These are phyloP conservation scores for Phasia obesa DNA, from an alignment of 2,888 invertebrate species.

Conservation along the genomic window DNA sequence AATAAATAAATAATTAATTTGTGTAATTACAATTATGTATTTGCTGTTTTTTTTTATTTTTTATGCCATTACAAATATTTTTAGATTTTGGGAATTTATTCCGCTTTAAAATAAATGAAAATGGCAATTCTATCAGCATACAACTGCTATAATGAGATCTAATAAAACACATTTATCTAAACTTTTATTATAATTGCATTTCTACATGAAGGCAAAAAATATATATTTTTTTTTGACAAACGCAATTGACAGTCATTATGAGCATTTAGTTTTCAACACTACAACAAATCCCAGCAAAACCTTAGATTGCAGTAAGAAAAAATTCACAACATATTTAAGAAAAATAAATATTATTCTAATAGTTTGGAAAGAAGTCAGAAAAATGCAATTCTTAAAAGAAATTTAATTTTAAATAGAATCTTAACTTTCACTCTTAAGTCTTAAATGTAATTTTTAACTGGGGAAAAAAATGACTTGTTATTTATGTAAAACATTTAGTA, in stretches of 20 bases:
- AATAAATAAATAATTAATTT: conserved; percentile 13
- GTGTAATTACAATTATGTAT: conserved; percentile 14
- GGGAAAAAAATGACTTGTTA: not conserved
- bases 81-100: not conserved
- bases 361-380: too few species aligned
- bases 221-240: not conserved
- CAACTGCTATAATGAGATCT: not conserved
- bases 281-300: conserved; percentile 9
- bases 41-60: conserved; percentile 32
- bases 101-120: conserved; percentile 10
- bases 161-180: conserved; percentile 8
- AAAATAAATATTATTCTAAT: not conserved
- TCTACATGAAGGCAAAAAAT: conserved; percentile 37
- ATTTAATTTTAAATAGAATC: too few species aligned
- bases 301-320: not conserved
- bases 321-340: not conserved
- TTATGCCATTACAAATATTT: not conserved
- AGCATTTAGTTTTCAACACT: not conserved
- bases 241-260: conserved; percentile 39
- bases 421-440: not conserved
- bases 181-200: conserved; percentile 34
- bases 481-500: not conserved
- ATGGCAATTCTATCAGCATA: not conserved
- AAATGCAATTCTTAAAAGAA: too few species aligned
- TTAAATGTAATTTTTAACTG: conserved; percentile 6